Base-by-base conservation (phyloP, 2,888 invertebrate species). In the Keiferia lycopersicella region DNA sequence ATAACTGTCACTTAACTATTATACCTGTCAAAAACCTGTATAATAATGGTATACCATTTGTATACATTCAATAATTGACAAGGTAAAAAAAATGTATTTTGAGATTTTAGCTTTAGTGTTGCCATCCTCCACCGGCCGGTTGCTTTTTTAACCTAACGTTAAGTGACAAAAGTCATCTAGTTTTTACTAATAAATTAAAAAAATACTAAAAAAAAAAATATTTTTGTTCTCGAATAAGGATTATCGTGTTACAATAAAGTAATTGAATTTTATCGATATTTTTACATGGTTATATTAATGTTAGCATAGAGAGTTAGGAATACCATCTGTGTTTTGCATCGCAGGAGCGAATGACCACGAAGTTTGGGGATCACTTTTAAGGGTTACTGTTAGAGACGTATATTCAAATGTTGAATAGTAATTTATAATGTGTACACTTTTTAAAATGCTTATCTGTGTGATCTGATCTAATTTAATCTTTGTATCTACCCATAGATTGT, bases 401-500 rank as follows among this genome's bases (percentile, higher is more conserved):
- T 91, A 89, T 90, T 89, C 83, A 80, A 85, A 84, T 87, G 87
- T 88, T 90, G 81, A 86, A 82, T 86, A 80, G 79, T 79, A 84
- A 86, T 88, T 87, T 88, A 87, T 88, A 78, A 82, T 83, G 84
- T 89, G 84, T 88, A 88, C 78, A 88, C 84, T 82, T 84, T 83
- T 78, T 80, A 86, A 85, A 78, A 45, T 84, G 88, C 88, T 90
- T 91, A 89, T 83, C 84, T 84, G 91, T 91, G 91, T 91, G 91
- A 91, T 91, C 91, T 90, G 91, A 91, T 85, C 82, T 87, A 83
- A 81, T 82, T 82, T 79, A 81, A 87, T 83, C 78, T 82, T 81
- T 86, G 82, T 85, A 85, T 87, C 82, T 86, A 87, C 82, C 83
- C 81, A 87, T 91, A 91, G 87, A 91, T 83, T 91, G 87, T 90